Evolutionary conservation across 2,113 vertebrate genomes (phyloP).

Genomic region (Marcusenius ussheri): DNA sequence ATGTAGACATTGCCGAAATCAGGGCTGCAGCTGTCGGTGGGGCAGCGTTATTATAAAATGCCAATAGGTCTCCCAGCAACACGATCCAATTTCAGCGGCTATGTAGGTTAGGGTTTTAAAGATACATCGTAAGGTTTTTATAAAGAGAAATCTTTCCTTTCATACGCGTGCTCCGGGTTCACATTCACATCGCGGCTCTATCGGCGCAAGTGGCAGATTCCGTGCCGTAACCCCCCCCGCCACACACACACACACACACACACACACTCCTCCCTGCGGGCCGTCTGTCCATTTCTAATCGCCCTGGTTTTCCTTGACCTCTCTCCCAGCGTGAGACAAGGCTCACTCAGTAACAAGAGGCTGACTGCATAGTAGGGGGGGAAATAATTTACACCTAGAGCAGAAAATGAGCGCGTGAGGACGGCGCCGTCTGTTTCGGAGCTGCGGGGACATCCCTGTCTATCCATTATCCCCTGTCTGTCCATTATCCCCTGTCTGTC

Average conservation of each 20-base stretch:
- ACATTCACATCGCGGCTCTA: background rate
- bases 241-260: background rate
- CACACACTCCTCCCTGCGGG: background rate
- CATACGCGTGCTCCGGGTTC: too few relatives aligned
- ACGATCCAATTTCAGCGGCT: background rate
- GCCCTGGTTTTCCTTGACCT: background rate
- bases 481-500: background rate
- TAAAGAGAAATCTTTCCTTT: background rate
- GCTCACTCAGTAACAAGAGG: background rate
- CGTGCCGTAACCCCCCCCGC: background rate
- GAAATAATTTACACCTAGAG: background rate
- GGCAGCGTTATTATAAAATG: background rate
- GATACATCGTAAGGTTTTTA: background rate
- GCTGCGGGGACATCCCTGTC: background rate
- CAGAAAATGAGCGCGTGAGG: background rate
- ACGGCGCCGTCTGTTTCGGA: background rate
- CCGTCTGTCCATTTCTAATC: background rate
- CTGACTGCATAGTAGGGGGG: too few relatives aligned
- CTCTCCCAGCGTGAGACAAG: background rate
- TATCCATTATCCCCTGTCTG: background rate
- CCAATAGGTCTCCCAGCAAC: background rate
- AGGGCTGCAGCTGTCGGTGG: background rate
- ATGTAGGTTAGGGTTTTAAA: background rate
- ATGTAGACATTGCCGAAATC: background rate
- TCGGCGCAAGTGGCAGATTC: background rate